These are phyloP conservation scores for Oreortyx pictus DNA, from an alignment of 2,797 vertebrate species.

Conservation along the genomic window DNA sequence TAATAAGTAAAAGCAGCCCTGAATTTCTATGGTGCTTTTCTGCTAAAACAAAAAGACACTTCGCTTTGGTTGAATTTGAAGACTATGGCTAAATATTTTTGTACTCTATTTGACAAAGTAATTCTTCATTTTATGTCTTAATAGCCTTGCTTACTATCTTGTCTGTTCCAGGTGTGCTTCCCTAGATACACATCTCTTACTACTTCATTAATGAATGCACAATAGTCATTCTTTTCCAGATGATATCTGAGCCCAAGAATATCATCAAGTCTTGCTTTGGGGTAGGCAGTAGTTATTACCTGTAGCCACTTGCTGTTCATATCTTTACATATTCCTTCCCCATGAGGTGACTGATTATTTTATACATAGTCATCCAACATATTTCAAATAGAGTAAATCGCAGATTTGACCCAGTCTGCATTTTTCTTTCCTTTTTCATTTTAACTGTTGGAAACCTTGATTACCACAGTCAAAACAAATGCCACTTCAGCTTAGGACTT, in stretches of 20 bases:
- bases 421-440: neutral
- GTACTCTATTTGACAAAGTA: neutral
- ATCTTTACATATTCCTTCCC: neutral
- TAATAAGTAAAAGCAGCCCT: neutral
- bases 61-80: neutral
- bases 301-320: neutral
- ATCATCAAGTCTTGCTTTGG: neutral
- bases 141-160: neutral
- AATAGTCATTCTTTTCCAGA: neutral
- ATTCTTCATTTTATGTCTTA: neutral
- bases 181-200: neutral
- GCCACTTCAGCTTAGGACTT: neutral
- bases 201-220: neutral
- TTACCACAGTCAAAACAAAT: neutral
- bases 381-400: neutral
- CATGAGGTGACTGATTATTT: neutral
- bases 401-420: neutral
- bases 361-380: too few relatives aligned
- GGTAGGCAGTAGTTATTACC: neutral
- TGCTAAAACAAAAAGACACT: neutral
- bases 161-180: neutral
- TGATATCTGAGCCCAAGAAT: neutral
- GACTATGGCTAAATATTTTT: neutral
- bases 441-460: neutral
- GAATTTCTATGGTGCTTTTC: neutral